Conservation (phyloP, 2,888 invertebrate species). For the Drosophila vallismaia region DNA sequence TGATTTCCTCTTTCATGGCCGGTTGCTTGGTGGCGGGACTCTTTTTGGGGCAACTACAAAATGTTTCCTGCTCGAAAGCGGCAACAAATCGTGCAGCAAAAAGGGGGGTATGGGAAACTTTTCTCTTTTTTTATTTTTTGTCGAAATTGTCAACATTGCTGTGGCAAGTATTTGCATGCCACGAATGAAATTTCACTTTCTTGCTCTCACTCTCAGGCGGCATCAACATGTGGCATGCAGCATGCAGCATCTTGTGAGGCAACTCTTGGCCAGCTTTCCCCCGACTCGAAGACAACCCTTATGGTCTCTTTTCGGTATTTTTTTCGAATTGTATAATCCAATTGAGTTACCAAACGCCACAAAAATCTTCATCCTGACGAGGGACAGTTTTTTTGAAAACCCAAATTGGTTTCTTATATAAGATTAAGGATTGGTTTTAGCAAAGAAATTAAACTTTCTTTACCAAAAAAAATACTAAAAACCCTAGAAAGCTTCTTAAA, state of each 20-base stretch:
- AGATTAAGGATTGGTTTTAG: background rate
- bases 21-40: constrained; percentile 46
- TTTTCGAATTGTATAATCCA: constrained; percentile 14
- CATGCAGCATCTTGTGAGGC: constrained; percentile 5
- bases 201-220: constrained; percentile 22
- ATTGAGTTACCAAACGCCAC: constrained; percentile 17
- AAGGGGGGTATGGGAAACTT: constrained; percentile 1
- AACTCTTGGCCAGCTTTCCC: constrained; percentile 7
- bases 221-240: constrained; percentile 12
- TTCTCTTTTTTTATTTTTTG: constrained; percentile 5
- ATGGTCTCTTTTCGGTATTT: constrained; percentile 5
- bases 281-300: constrained; percentile 23
- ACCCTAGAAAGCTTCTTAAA: too few relatives aligned
- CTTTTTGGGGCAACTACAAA: constrained; percentile 37
- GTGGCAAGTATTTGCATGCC: constrained; percentile 63
- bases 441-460: too few relatives aligned
- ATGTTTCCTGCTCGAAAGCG: constrained; percentile 64
- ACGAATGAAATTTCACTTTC: constrained; percentile 55
- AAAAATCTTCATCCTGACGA: background rate
- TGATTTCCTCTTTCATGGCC: constrained; percentile 76
- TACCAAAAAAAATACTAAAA: too few relatives aligned
- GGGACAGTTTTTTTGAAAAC: background rate
- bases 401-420: background rate
- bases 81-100: constrained; percentile 61
- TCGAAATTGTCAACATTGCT: constrained; percentile 68